A percentile compares a stretch with the other conserved stretches of the same genome.
Evolutionary conservation across 2,888 invertebrate species (phyloP).

Genomic region (Adelphocoris suturalis): DNA sequence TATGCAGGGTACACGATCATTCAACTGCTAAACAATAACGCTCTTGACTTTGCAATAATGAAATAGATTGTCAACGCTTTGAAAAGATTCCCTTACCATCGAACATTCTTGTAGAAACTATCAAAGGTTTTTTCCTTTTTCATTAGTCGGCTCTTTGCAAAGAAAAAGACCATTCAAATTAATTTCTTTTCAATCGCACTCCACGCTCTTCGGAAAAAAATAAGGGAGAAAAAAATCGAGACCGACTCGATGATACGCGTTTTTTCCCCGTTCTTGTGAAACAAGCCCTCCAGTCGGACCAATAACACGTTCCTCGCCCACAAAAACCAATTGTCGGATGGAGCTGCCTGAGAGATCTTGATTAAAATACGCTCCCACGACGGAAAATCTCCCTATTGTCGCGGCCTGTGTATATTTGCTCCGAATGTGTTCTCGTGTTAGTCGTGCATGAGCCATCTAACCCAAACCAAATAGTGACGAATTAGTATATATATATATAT

Average conservation of each 20-base stretch:
- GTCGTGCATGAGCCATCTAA: too few relatives aligned
- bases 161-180: neutral
- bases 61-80: too few relatives aligned
- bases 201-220: neutral
- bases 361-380: neutral
- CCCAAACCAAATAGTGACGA: too few relatives aligned
- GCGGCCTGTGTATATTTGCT: neutral
- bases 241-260: neutral
- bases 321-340: neutral
- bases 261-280: constrained; percentile 19
- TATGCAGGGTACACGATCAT: too few relatives aligned
- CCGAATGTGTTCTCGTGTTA: neutral
- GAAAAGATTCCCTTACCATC: too few relatives aligned
- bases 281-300: neutral
- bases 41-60: too few relatives aligned
- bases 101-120: too few relatives aligned
- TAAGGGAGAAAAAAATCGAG: neutral
- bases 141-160: neutral
- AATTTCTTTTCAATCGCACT: neutral
- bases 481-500: too few relatives aligned
- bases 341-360: neutral
- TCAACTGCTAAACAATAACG: too few relatives aligned
- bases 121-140: neutral
- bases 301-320: constrained; percentile 25
- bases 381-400: too few relatives aligned